Evolutionary conservation across 1,140 invertebrate genomes (phyloP), one percentile per base, ranked within the genome.

Genomic region (Macrotrachela quadricornifera): DNA sequence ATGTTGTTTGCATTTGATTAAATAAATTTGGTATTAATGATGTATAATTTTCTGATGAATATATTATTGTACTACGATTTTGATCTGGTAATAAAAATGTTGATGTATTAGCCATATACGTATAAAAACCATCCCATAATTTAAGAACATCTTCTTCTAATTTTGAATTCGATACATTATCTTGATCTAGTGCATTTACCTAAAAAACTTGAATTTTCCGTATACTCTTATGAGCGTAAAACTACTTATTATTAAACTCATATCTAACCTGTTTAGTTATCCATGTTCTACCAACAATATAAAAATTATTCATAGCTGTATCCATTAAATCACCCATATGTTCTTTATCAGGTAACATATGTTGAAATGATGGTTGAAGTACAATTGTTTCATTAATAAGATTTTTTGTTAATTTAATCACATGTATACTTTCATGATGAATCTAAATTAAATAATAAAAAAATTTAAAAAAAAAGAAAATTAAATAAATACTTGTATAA

Each of bases 111-210:
- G 8, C 8, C 38, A 52, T 39, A 36, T 13, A 52, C 14, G 43
- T 82, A 66, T 94, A 94, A 1, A 91, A 74, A 57, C 83, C 75
- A 63, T 95, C 88, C 82, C 66, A 66, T 11, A 72, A 72, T 68
- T 91, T 83, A 36, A 94, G 72, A 2, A 91, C 79, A 72, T 92
- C 86, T 58, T 80, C 78, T 64, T 95, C 90, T 16, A 94, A 72
- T 57, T 81, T 78, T 43, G 78, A 79, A 16, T 83, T 80, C 65
- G 90, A 85, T 30, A 76, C 74, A 3, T 79, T 75, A 64, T 85
- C 81, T 12, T 56, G 46, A 15, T 57, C 57, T 39, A 58, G 56
- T 37, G 51, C 12, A 49, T 13, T 39, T 2, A 30, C 8, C 21
- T 30, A 30, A 30, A 30, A 30, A 30, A n/a, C n/a, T n/a, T n/a